These are phyloP conservation scores for Heliconius eleuchia DNA, from an alignment of 1,140 invertebrate genomes.

Conservation along the genomic window DNA sequence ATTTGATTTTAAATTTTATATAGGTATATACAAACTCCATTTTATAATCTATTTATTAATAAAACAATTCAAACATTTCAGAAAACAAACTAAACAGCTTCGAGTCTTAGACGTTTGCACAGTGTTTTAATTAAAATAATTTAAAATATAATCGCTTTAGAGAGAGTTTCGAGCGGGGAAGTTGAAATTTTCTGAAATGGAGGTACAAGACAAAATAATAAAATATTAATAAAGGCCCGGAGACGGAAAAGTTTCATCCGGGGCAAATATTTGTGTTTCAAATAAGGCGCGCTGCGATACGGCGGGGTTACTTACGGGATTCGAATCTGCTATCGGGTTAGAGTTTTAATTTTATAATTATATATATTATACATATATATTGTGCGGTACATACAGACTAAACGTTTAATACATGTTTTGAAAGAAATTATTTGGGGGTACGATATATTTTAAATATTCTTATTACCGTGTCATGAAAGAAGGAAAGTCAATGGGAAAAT, in stretches of 20 bases:
- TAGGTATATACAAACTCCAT: neutral
- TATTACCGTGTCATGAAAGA: too few species aligned
- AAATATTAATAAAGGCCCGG: conserved; percentile 80
- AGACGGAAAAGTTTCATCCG: conserved; percentile 78
- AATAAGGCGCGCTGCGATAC: conserved; percentile 75
- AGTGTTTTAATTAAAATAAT: conserved; percentile 81
- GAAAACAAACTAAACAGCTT: conserved; percentile 51
- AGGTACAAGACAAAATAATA: conserved; percentile 80
- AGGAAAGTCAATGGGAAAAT: too few species aligned
- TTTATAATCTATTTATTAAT: conserved; percentile 32
- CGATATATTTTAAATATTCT: too few species aligned
- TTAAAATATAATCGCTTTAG: conserved; percentile 81
- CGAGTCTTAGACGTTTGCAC: conserved; percentile 65
- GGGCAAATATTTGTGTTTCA: conserved; percentile 79
- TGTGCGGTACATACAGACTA: too few species aligned
- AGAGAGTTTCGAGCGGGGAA: conserved; percentile 71
- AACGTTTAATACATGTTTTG: too few species aligned
- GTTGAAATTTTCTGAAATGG: conserved; percentile 73
- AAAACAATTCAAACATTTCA: conserved; percentile 42
- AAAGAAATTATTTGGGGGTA: too few species aligned
- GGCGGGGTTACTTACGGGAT: conserved; percentile 58
- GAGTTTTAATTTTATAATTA: neutral
- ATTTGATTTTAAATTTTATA: neutral
- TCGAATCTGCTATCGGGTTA: neutral
- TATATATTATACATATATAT: too few species aligned